A percentile compares a stretch with the other conserved stretches of the same genome.
phyloP scores from a whole-genome alignment of 2,888 invertebrate species.

The Conus canariensis region DNA sequence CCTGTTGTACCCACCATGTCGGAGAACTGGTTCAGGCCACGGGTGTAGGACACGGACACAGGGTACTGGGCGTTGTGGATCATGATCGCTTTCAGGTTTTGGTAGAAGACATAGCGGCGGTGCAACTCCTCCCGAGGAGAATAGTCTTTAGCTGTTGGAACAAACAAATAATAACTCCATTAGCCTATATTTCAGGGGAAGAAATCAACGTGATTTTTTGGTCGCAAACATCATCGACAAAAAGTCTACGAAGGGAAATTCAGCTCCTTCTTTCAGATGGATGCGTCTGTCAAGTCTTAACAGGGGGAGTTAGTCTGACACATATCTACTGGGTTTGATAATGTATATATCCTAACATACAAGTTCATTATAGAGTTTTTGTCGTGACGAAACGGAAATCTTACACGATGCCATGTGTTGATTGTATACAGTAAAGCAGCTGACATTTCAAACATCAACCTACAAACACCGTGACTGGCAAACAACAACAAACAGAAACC shows the following conservation, averaged over 20 bases:
- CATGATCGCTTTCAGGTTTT: background rate
- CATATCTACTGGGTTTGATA: no score
- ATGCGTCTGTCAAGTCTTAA: no score
- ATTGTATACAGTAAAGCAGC: no score
- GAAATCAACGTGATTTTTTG: background rate
- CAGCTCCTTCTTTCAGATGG: background rate
- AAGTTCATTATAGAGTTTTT: no score
- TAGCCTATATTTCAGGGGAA: background rate
- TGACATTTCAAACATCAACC: no score
- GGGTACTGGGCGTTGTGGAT: background rate
- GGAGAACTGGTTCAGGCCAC: slow-evolving; percentile 2
- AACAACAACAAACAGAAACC: no score
- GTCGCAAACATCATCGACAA: background rate
- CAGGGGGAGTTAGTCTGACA: no score
- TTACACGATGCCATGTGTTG: no score
- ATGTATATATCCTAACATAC: no score
- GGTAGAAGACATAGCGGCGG: background rate
- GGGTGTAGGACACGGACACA: background rate
- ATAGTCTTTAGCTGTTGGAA: background rate
- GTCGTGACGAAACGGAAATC: no score
- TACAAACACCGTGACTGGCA: no score
- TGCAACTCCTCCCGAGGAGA: background rate
- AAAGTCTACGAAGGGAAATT: background rate
- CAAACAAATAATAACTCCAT: background rate
- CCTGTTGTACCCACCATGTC: background rate